Evolutionary conservation across 2,113 vertebrate species (phyloP).

Genomic region (Mastomys natalensis): DNA sequence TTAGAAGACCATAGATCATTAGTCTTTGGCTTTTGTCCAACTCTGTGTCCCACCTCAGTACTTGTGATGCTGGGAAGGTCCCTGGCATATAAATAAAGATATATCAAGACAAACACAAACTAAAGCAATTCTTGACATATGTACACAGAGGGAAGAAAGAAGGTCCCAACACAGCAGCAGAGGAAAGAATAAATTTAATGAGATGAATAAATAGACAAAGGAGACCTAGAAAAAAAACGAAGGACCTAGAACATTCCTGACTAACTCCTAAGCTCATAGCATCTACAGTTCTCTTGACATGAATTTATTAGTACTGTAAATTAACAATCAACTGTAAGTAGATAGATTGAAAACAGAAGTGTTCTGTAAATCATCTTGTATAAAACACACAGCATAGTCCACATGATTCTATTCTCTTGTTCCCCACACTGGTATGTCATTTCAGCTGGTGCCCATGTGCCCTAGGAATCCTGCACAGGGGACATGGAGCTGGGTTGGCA

Average conservation of each 20-base stretch:
- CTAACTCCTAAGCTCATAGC: fast-evolving
- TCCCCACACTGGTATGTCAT: background rate
- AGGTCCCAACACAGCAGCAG: background rate
- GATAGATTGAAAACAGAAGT: background rate
- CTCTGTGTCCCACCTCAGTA: too few relatives aligned
- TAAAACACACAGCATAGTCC: background rate
- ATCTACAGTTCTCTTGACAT: background rate
- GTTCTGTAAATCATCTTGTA: background rate
- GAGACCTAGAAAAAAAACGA: background rate
- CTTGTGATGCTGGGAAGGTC: too few relatives aligned
- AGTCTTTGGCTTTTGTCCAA: too few relatives aligned
- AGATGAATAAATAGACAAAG: background rate
- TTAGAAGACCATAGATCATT: too few relatives aligned
- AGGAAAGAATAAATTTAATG: background rate
- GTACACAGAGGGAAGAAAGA: background rate
- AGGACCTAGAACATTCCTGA: background rate
- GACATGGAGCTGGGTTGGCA: background rate
- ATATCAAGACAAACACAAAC: background rate
- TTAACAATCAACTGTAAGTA: background rate
- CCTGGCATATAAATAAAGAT: background rate
- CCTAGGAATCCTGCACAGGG: too few relatives aligned
- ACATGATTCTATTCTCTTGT: too few relatives aligned
- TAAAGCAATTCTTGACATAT: background rate
- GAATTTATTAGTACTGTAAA: background rate
- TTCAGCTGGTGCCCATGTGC: background rate